Conservation (phyloP, 1,140 invertebrate genomes). For the Drosophila nannoptera region DNA sequence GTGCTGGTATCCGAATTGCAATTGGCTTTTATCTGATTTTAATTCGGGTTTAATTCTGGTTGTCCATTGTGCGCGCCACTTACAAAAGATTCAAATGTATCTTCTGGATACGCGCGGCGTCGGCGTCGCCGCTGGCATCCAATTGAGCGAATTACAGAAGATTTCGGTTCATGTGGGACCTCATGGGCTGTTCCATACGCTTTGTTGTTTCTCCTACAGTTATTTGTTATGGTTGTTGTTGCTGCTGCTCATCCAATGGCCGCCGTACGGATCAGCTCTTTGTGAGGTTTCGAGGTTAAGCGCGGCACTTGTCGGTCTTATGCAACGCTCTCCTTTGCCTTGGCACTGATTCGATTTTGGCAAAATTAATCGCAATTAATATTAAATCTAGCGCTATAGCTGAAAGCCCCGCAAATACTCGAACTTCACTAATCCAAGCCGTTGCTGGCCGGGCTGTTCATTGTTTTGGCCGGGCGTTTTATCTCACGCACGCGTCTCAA, state of each 20-base stretch:
- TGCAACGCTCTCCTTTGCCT: constrained; percentile 34
- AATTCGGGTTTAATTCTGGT: constrained; percentile 30
- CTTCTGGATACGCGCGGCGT: constrained; percentile 61
- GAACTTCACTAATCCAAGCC: neutral
- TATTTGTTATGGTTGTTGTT: constrained; percentile 13
- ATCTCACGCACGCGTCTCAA: constrained; percentile 48
- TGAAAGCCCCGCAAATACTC: neutral
- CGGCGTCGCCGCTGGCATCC: constrained; percentile 38
- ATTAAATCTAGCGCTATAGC: neutral
- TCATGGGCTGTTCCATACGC: constrained; percentile 65
- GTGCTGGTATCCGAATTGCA: constrained; percentile 18
- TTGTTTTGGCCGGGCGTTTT: constrained; percentile 20
- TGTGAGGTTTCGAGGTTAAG: constrained; percentile 45
- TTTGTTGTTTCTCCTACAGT: constrained; percentile 16
- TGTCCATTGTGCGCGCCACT: constrained; percentile 41
- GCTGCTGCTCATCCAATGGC: no score
- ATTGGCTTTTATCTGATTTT: constrained; percentile 51
- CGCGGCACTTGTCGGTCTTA: constrained; percentile 22
- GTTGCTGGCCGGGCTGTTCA: neutral
- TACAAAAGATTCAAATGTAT: constrained; percentile 61
- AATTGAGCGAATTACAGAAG: constrained; percentile 76
- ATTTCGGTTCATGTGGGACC: constrained; percentile 56
- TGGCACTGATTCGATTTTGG: neutral
- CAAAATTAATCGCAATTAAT: neutral
- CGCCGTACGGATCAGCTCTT: neutral